Base-by-base conservation (phyloP, 1,140 invertebrate species). In the Tribolium castaneum region DNA sequence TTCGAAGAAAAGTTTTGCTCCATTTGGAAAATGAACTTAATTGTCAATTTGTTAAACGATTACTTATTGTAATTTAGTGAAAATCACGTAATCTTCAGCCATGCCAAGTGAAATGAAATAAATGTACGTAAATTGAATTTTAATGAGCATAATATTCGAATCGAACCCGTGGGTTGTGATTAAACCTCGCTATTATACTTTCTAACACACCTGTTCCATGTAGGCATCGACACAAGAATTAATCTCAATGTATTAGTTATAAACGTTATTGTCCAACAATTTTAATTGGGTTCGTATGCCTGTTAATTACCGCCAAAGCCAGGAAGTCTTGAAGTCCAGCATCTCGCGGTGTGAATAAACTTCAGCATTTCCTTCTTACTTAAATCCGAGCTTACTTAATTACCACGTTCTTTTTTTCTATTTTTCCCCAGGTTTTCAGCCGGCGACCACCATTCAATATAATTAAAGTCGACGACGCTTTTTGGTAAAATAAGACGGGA, bases 381-480 rank as follows among this genome's bases (percentile, higher is more conserved):
- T 14, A 12, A 50, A 52, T 52, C 59, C 14, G 54, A 16, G 52
- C 52, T 12, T 25, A 59, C 19, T 66, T 66, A 66, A 66, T 66
- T 66, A 39, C 12, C 10, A 45, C 7, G 1, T 59, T 72, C n/a
- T n/a, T 49, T 77, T 77, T 77, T 54, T 35, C 49, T 59, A 10
- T 50, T 72, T 72, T 50, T 51, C 10, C 13, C 19, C 77, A 78
- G 77, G 54, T 78, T 56, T 73, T 45, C 10, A 13, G 22, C 34
- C 54, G 54, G 52, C 77, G 75, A 70, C 35, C 25, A 30, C 54
- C 70, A 70, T 71, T 78, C 77, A 62, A 77, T 59, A 74, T 74
- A 72, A 78, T 78, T 77, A 77, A 77, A 77, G 22, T 66, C 75
- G 34, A 45, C 66, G 25, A 45, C 66, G 25, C 25, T 70, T 14